Percentiles rank a stretch among this genome's conserved stretches.
phyloP scores from a whole-genome alignment of 1,140 invertebrate genomes.

The Drosophila seguyi region DNA sequence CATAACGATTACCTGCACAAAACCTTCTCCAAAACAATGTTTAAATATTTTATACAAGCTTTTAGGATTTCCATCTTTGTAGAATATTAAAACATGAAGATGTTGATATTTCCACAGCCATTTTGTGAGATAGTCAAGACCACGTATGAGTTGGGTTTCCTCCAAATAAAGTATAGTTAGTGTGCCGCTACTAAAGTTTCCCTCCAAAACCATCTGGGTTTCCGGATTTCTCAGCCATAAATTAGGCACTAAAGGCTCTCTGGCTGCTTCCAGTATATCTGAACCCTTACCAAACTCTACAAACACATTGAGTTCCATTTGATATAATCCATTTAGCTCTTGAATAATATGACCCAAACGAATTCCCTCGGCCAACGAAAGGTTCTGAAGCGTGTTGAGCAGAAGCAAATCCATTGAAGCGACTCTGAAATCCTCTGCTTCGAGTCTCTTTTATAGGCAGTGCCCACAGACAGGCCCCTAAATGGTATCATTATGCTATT shows the following conservation, averaged over 20 bases:
- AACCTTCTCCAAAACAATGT: constrained; percentile 51
- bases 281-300: constrained; percentile 42
- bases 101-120: constrained; percentile 63
- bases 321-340: constrained; percentile 48
- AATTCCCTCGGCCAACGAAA: constrained; percentile 26
- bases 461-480: background rate
- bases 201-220: constrained; percentile 25
- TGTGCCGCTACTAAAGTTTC: constrained; percentile 51
- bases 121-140: constrained; percentile 36
- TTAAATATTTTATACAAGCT: constrained; percentile 28
- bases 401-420: constrained; percentile 46
- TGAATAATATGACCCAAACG: constrained; percentile 36
- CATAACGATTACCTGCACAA: constrained; percentile 47
- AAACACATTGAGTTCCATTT: constrained; percentile 50
- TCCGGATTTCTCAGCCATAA: constrained; percentile 15
- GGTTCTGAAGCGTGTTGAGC: constrained; percentile 50
- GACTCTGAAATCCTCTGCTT: background rate
- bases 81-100: constrained; percentile 57
- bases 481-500: constrained; percentile 37
- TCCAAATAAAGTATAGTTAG: constrained; percentile 56
- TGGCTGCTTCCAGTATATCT: constrained; percentile 6
- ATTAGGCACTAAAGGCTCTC: constrained; percentile 5
- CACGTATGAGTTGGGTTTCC: background rate
- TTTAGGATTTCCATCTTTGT: background rate
- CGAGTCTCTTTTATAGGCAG: constrained; percentile 20